These are phyloP conservation scores for Archips xylosteana DNA, from an alignment of 2,888 invertebrate genomes.

Conservation along the genomic window DNA sequence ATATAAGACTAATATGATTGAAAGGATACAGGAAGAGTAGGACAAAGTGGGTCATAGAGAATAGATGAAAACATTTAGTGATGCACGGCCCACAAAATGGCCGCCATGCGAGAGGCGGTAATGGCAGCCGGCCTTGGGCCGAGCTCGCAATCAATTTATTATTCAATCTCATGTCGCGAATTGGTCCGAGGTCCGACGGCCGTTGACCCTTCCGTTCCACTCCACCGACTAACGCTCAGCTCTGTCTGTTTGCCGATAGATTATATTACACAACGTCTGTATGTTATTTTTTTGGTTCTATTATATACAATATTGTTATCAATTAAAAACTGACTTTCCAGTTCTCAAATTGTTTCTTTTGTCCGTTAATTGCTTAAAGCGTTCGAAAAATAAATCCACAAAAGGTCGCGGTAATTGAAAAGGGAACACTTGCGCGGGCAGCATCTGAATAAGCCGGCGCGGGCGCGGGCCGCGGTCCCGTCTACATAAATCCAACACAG, in stretches of 20 bases:
- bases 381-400: conserved; percentile 24
- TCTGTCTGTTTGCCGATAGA: conserved; percentile 53
- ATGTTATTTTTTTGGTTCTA: conserved; percentile 27
- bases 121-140: conserved; percentile 81
- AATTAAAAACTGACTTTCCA: conserved; percentile 22
- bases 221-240: conserved; percentile 60
- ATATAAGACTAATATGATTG: background rate
- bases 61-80: conserved; percentile 58
- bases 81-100: conserved; percentile 73
- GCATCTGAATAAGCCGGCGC: conserved; percentile 43
- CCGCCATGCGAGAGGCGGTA: conserved; percentile 68
- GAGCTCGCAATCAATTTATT: conserved; percentile 83
- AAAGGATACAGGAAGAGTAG: background rate
- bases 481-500: conserved; percentile 79
- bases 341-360: conserved; percentile 32
- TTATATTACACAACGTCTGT: conserved; percentile 49
- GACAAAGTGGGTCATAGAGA: conserved; percentile 58
- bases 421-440: conserved; percentile 35
- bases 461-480: conserved; percentile 48
- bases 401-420: conserved; percentile 38
- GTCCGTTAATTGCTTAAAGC: conserved; percentile 30
- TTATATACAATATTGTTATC: conserved; percentile 6
- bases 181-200: conserved; percentile 82
- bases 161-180: conserved; percentile 85
- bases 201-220: conserved; percentile 73